These are phyloP conservation scores for Megaleporinus macrocephalus DNA, from an alignment of 2,113 vertebrate genomes.

Conservation along the genomic window DNA sequence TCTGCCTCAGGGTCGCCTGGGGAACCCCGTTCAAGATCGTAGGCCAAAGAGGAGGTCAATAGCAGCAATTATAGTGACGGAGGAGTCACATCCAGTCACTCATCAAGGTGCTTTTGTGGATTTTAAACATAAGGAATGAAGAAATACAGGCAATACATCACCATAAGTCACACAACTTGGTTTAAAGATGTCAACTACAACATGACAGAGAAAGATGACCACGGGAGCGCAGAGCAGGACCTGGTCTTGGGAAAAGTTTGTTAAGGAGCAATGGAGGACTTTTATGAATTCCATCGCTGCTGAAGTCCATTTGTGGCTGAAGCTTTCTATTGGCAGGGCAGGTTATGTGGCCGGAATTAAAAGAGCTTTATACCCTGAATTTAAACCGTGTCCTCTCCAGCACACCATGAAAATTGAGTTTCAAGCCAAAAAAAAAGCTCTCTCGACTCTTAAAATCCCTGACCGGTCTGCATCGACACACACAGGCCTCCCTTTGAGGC, in stretches of 20 bases:
- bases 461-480: conserved; percentile 72
- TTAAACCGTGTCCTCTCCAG: conserved; percentile 74
- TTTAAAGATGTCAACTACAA: conserved; percentile 45
- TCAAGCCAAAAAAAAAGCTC: conserved; percentile 72
- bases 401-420: conserved; percentile 81
- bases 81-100: conserved; percentile 43
- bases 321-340: conserved; percentile 51
- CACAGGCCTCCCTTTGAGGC: conserved; percentile 77
- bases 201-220: conserved; percentile 46
- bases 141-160: conserved; percentile 34
- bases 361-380: conserved; percentile 69
- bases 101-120: conserved; percentile 31
- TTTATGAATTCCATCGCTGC: conserved; percentile 14
- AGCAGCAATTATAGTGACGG: conserved; percentile 33
- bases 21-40: background rate
- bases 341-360: conserved; percentile 73
- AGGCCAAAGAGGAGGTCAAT: conserved; percentile 30
- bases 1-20: conserved; percentile 1
- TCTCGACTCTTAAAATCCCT: conserved; percentile 71
- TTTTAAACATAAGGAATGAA: conserved; percentile 42
- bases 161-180: conserved; percentile 35
- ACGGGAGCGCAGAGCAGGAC: conserved; percentile 13
- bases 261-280: conserved; percentile 40
- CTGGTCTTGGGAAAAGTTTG: conserved; percentile 45
- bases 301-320: conserved; percentile 44